Base-by-base conservation (phyloP, 2,797 vertebrate genomes). In the Pterois miles region DNA sequence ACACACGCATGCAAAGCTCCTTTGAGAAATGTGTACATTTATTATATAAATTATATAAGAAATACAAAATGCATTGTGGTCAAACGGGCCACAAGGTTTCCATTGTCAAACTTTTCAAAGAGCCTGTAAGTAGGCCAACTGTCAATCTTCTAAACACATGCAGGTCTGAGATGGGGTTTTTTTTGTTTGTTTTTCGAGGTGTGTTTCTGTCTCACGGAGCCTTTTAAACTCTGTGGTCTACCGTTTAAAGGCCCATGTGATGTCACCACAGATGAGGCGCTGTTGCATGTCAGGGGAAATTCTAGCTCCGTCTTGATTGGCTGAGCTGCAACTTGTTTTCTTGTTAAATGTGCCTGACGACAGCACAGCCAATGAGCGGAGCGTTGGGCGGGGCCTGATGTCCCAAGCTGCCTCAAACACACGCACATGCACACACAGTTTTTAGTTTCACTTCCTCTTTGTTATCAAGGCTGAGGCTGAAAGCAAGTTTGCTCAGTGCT, bases 301-400 rank as follows among this genome's bases (percentile, higher is more conserved):
- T 92, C 82, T 52, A 11, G 18, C 56, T 59, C 33, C 43, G 29
- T 22, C 3, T 46, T 80, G 82, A 95, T 96, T 95, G 94, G 95
- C 80, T 81, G 14, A 58, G 22, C 6, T 18, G 14, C 2, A 27
- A 64, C 81, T 85, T 88, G 62, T 83, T 90, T 88, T 86, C 38
- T 76, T 66, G 33, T 81, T 79, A 83, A 82, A 89, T 82, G 74
- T 0, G 54, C 95, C 81, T 92, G 76, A 92, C 92, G 31, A 96
- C 95, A 96, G 80, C 64, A 33, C 69, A 88, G 87, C 95, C 95
- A 95, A 95, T 96, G 73, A 90, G 84, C 89, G 18, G 56, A 76
- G 80, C 7, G 0, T 48, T 46, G 79, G 92, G 90, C 18, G 81
- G 68, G 79, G 88, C 74, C 68, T 20, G 22, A 81, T 78, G 83